phyloP scores from a whole-genome alignment of 2,888 invertebrate species.

The Harmothoe impar region DNA sequence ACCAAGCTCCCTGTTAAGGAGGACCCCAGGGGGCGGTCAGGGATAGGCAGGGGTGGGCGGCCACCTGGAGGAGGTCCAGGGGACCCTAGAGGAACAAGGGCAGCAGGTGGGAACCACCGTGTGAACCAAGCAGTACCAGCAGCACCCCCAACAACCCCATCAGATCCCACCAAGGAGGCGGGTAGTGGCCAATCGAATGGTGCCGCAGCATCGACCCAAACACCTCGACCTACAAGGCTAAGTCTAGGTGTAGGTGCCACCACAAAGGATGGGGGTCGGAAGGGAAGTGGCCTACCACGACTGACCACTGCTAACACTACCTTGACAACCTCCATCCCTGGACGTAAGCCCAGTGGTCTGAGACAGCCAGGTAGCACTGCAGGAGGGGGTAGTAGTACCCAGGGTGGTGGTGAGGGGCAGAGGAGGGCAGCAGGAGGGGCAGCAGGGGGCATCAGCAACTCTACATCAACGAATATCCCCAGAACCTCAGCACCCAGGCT shows the following conservation, averaged over 20 bases:
- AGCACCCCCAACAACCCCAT: neutral
- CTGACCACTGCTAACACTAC: constrained; percentile 47
- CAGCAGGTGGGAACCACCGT: neutral
- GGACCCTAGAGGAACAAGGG: neutral
- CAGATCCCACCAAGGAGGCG: neutral
- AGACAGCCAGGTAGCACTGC: neutral
- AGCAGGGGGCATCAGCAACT: neutral
- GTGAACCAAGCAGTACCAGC: neutral
- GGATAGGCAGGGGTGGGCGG: constrained; percentile 25
- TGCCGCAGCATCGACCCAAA: neutral
- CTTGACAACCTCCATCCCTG: constrained; percentile 10
- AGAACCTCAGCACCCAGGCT: neutral
- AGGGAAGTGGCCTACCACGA: constrained; percentile 34
- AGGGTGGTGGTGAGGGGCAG: neutral
- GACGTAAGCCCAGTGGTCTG: constrained; percentile 4
- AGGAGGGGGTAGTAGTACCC: neutral
- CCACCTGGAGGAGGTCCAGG: neutral
- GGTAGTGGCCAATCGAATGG: neutral
- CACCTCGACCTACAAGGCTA: constrained; percentile 21
- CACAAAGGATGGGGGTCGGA: constrained; percentile 24
- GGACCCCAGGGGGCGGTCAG: constrained; percentile 24
- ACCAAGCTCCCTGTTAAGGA: constrained; percentile 14
- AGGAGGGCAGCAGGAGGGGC: neutral
- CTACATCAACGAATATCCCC: neutral
- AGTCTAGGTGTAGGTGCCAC: neutral